Conservation (phyloP, 64 coral and sea anemone species). For the Orbicella faveolata region DNA sequence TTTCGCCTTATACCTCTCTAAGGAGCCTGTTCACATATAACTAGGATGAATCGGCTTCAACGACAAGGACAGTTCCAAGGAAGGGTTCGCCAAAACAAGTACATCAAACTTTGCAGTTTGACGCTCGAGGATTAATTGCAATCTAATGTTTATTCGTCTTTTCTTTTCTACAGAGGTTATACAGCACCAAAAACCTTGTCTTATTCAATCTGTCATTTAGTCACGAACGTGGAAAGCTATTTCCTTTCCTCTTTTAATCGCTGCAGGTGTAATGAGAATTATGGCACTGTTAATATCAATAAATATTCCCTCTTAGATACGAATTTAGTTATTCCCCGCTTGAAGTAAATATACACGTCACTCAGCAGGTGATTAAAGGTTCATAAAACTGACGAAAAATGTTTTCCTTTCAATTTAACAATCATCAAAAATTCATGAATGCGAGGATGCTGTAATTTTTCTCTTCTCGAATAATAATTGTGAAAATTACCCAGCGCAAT, state of each 20-base stretch:
- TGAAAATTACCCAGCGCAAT: background rate
- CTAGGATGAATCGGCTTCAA: no score
- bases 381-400: background rate
- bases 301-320: background rate
- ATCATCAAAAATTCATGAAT: background rate
- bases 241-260: background rate
- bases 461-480: background rate
- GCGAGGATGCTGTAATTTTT: background rate
- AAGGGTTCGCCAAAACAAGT: background rate
- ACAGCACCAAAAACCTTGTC: background rate
- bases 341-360: constrained; percentile 7
- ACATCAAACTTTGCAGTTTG: no score
- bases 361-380: background rate
- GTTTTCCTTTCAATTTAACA: background rate
- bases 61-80: background rate
- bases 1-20: no score
- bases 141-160: background rate
- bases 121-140: background rate
- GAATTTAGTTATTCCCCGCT: background rate
- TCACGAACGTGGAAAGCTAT: no score
- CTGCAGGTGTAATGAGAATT: background rate
- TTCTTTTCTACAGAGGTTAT: background rate
- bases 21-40: no score
- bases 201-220: background rate
- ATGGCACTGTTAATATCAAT: background rate